These are phyloP conservation scores for Trichoplax adhaerens DNA, from an alignment of 37 sponge, comb jelly and placozoan species.

Conservation along the genomic window DNA sequence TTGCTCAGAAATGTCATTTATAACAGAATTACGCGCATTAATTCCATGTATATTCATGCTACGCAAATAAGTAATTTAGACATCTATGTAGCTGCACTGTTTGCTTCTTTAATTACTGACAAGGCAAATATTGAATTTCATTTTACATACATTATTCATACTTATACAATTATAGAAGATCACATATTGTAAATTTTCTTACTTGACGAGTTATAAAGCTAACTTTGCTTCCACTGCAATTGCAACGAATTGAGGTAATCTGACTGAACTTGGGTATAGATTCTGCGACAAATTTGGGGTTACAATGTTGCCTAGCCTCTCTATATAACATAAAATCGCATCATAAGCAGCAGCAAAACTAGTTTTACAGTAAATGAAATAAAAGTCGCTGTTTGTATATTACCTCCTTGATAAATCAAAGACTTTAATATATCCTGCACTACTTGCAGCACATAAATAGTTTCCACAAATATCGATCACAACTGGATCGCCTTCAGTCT, in stretches of 20 bases:
- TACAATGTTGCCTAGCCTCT: conserved; percentile 36
- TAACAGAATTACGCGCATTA: too few species aligned
- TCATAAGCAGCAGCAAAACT: neutral
- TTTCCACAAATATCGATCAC: conserved; percentile 34
- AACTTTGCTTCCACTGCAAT: conserved; percentile 44
- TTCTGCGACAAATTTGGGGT: conserved; percentile 6
- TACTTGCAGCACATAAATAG: conserved; percentile 45
- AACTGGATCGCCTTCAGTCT: conserved; percentile 49
- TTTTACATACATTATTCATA: neutral
- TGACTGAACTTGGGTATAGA: conserved; percentile 2
- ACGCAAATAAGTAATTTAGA: too few species aligned
- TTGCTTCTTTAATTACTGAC: neutral
- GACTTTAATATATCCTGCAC: conserved; percentile 36
- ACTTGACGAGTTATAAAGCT: conserved; percentile 33
- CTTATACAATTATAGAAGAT: neutral
- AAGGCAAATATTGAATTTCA: neutral
- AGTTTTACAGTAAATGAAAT: neutral
- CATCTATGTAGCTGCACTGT: too few species aligned
- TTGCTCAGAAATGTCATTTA: too few species aligned
- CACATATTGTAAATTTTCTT: neutral
- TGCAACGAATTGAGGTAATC: conserved; percentile 34
- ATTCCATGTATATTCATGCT: too few species aligned
- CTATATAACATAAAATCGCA: conserved; percentile 13
- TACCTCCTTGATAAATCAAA: conserved; percentile 78
- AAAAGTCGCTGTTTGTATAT: neutral